Percentiles rank a stretch among this genome's conserved stretches.
phyloP scores from a whole-genome alignment of 2,113 vertebrate genomes.

The Thermophis baileyi region DNA sequence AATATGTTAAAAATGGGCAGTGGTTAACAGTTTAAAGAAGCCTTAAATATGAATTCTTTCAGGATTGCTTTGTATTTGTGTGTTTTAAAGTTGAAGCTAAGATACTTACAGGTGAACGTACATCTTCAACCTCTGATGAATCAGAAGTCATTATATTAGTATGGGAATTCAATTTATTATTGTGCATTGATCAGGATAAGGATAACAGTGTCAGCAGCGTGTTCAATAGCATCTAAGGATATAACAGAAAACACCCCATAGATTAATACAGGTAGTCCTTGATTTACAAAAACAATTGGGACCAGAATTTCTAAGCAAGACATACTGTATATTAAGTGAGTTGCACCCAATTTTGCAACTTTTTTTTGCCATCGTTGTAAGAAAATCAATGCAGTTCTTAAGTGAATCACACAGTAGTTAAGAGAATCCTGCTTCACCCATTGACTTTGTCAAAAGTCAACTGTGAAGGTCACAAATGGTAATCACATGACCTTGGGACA shows the following conservation, averaged over 20 bases:
- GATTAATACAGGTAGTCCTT: background rate
- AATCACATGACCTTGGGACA: too few relatives aligned
- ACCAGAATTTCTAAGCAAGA: background rate
- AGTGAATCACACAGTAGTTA: background rate
- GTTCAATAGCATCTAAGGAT: background rate
- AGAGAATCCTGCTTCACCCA: background rate
- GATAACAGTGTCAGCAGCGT: background rate
- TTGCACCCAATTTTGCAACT: background rate
- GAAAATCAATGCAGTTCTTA: background rate
- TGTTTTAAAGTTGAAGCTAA: background rate
- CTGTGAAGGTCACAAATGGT: background rate
- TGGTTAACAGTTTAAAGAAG: background rate
- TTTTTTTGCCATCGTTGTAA: background rate
- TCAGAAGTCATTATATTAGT: background rate
- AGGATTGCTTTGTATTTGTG: background rate
- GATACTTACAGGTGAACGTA: background rate
- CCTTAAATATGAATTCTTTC: background rate
- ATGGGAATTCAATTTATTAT: background rate
- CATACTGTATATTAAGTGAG: background rate
- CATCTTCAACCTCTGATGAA: background rate
- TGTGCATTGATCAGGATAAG: background rate
- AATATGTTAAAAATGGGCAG: background rate
- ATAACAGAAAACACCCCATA: background rate
- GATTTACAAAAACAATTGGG: too few relatives aligned
- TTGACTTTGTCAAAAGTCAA: too few relatives aligned